Evolutionary conservation across 1,140 invertebrate genomes (phyloP).

Genomic region (Drosophila funebris): DNA sequence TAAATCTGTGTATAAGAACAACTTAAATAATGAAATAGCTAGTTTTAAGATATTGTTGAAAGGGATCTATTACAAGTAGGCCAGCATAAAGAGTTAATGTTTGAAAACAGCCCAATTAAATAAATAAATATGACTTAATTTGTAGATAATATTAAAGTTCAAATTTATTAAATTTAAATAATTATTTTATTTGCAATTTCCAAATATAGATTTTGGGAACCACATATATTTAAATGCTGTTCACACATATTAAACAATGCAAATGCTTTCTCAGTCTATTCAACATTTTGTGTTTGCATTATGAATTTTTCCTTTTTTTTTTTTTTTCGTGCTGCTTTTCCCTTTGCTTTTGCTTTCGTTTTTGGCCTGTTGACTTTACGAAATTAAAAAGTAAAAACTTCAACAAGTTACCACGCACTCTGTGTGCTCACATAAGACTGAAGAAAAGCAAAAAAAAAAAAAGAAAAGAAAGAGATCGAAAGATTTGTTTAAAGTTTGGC

Average conservation of each 20-base stretch:
- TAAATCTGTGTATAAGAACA: no score
- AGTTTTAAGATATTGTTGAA: no score
- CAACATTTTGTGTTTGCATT: constrained; percentile 10
- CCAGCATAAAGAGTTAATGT: no score
- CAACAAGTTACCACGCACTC: constrained; percentile 33
- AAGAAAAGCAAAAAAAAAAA: neutral
- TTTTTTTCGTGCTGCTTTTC: no score
- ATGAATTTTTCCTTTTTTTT: constrained; percentile 50
- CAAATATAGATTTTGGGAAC: neutral
- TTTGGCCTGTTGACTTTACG: constrained; percentile 63
- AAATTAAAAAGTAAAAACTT: constrained; percentile 68
- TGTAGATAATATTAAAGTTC: neutral
- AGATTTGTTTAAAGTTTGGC: constrained; percentile 68
- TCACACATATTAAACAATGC: constrained; percentile 11
- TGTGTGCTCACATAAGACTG: neutral
- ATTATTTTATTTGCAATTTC: no score
- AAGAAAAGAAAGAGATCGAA: constrained; percentile 33
- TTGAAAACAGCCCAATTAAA: no score
- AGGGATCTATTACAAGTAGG: no score
- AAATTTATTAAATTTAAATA: no score
- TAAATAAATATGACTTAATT: no score
- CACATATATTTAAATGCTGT: constrained; percentile 7
- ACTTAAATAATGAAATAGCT: no score
- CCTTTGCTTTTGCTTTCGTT: constrained; percentile 12
- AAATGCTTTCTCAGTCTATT: constrained; percentile 1